phyloP scores from a whole-genome alignment of 2,888 invertebrate species.

The Drosophila atripex region DNA sequence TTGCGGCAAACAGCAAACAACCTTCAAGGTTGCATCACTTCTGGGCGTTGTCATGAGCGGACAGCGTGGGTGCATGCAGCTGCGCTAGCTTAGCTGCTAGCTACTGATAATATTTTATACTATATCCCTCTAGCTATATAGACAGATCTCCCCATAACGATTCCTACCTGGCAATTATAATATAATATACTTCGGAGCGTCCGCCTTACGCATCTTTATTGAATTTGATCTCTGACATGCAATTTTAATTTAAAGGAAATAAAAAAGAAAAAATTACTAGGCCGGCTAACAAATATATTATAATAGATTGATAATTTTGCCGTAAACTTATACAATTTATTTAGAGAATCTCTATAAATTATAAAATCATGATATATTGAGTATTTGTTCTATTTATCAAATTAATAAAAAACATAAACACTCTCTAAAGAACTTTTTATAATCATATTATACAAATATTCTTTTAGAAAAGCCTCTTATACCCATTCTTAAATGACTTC shows the following conservation, averaged over 20 bases:
- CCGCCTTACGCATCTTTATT: conserved; percentile 62
- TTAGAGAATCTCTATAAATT: too few species aligned
- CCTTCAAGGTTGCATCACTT: conserved; percentile 30
- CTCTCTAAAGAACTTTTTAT: too few species aligned
- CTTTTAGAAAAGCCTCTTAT: background rate
- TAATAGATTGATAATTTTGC: too few species aligned
- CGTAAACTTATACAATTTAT: too few species aligned
- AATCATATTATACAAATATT: background rate
- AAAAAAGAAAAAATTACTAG: conserved; percentile 20
- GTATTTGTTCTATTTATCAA: too few species aligned
- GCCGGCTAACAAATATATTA: background rate
- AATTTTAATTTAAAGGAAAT: conserved; percentile 54
- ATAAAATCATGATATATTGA: too few species aligned
- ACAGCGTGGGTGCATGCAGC: conserved; percentile 38
- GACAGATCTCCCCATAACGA: conserved; percentile 1
- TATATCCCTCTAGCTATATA: conserved; percentile 1
- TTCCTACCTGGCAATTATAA: conserved; percentile 54
- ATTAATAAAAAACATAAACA: too few species aligned
- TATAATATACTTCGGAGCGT: conserved; percentile 23
- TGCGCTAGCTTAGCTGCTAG: too few species aligned
- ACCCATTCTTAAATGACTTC: background rate
- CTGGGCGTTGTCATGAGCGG: conserved; percentile 32
- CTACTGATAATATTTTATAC: conserved; percentile 24
- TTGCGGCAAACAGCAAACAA: conserved; percentile 1
- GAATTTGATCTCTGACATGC: conserved; percentile 82